phyloP scores from a whole-genome alignment of 2,113 vertebrate species.

The Eurystomus gularis region DNA sequence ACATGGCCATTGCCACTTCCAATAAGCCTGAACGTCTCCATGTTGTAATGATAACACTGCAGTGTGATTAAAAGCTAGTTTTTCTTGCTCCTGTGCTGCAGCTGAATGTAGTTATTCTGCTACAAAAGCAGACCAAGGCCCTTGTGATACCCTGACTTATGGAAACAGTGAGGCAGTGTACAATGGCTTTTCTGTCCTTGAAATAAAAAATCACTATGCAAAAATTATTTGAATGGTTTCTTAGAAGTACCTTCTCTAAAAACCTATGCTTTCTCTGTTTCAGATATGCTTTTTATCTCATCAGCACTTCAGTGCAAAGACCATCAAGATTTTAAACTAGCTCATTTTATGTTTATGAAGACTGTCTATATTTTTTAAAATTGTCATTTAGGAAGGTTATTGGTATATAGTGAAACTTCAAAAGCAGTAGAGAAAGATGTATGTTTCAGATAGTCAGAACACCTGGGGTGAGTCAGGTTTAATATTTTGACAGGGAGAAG shows the following conservation, averaged over 20 bases:
- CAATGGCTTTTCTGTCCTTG: not conserved
- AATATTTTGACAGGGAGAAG: slow-evolving; percentile 14
- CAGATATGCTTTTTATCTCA: slow-evolving; percentile 14
- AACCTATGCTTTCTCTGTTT: not conserved
- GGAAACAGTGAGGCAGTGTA: not conserved
- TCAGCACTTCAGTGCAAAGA: slow-evolving; percentile 24
- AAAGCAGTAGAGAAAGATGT: slow-evolving; percentile 3
- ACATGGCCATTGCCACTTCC: accelerated
- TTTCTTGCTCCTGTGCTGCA: not conserved
- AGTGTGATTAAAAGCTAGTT: not conserved
- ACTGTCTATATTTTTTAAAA: not conserved
- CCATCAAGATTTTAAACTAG: slow-evolving; percentile 28
- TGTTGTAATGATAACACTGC: not conserved
- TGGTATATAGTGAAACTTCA: slow-evolving; percentile 23
- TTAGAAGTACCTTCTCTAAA: not conserved
- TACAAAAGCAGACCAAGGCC: not conserved
- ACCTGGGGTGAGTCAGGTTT: slow-evolving; percentile 1
- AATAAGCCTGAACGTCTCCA: not conserved
- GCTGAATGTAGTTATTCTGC: not conserved
- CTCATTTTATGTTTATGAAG: slow-evolving; percentile 53
- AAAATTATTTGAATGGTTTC: not conserved
- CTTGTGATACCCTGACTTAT: not conserved
- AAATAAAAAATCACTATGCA: not conserved
- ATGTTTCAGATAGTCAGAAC: slow-evolving; percentile 15
- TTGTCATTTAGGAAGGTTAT: slow-evolving; percentile 19